Evolutionary conservation across 2,888 invertebrate species (phyloP), one percentile per base, ranked within the genome.

Genomic region (Drosophila kanekoi): DNA sequence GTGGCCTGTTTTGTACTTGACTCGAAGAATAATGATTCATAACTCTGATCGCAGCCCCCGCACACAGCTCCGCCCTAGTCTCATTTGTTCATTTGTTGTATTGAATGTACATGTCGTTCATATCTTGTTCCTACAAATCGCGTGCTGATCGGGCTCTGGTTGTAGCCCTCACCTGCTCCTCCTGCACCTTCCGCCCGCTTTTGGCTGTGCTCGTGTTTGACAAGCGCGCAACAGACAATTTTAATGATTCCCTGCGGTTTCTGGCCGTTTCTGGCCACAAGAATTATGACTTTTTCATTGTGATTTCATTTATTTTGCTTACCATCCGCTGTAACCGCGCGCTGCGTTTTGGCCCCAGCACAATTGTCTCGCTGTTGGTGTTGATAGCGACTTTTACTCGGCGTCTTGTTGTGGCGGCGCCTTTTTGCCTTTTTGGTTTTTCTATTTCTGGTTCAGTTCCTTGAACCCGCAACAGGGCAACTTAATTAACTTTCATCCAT

Each of bases 91-190:
- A 78, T 84, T 79, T 84, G 78, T 76, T 67, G 77, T 85, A 85
- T 80, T 78, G 78, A 79, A 73, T 84, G 83, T 84, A 85, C 88
- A 85, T 85, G 85, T 87, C 88, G 88, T 83, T 86, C 77, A 70
- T 82, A 87, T 85, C 88, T 79, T 87, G 85, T 87, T 86, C 72
- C 66, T 79, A 85, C 86, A 85, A 85, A 85, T 85, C 88, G 86
- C 85, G 77, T 86, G 85, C 88, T 85, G 87, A 84, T 87, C 87
- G 71, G 33, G 33, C 47, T 53, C 38, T 52, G 67, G 48, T 48
- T 60, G 57, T 63, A 38, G 56, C 56, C 64, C 71, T 41, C 54
- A 48, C 61, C 37, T 32, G 35, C 41, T 41, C 44, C 48, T 23
- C 51, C 14, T 14, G 3, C 4, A 43, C 20, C n/a, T 18, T 51